phyloP scores from a whole-genome alignment of 2,888 invertebrate species.

The Pantelozetes paolii region DNA sequence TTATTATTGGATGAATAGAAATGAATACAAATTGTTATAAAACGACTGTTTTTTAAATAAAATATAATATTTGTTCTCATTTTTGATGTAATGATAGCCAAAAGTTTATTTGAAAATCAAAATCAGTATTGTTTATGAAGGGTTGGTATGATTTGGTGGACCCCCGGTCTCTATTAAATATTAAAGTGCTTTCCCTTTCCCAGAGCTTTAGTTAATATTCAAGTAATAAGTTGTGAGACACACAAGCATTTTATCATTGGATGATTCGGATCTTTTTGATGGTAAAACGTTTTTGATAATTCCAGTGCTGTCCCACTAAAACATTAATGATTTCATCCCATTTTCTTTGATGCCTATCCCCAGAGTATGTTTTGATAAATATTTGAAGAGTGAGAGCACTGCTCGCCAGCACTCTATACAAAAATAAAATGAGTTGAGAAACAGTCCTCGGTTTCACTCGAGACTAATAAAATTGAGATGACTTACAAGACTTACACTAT shows the following conservation, averaged over 20 bases:
- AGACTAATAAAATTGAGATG: constrained; percentile 24
- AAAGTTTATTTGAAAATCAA: background rate
- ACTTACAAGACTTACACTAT: background rate
- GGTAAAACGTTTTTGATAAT: background rate
- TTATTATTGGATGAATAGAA: too few species aligned
- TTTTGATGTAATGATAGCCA: too few species aligned
- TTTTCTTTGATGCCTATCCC: constrained; percentile 13
- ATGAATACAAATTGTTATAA: too few species aligned
- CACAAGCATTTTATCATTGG: constrained; percentile 14
- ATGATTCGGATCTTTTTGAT: background rate
- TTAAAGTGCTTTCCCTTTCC: background rate
- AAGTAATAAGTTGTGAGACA: constrained; percentile 17
- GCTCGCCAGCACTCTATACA: background rate
- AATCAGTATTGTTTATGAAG: background rate
- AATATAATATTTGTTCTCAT: too few species aligned
- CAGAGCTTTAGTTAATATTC: constrained; percentile 22
- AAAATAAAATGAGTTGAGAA: constrained; percentile 2
- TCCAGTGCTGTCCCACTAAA: constrained; percentile 16
- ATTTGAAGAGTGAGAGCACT: background rate
- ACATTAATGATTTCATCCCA: constrained; percentile 21
- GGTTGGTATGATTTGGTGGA: background rate
- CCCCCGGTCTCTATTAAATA: background rate
- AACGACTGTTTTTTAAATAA: too few species aligned
- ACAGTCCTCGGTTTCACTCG: background rate
- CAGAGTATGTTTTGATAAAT: background rate